These are phyloP conservation scores for Zele albiditarsus DNA, from an alignment of 2,888 invertebrate genomes.

Conservation along the genomic window DNA sequence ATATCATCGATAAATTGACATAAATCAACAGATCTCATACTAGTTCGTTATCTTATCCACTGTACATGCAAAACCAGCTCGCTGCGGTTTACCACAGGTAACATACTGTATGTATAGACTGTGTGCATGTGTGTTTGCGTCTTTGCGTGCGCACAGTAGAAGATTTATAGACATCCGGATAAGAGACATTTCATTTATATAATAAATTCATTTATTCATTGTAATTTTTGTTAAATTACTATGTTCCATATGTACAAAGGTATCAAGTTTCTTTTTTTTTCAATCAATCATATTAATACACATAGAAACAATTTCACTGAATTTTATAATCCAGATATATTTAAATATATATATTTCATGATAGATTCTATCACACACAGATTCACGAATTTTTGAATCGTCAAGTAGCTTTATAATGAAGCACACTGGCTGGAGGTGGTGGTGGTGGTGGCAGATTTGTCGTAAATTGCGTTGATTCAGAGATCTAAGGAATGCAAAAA, in stretches of 20 bases:
- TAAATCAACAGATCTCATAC: too few species aligned
- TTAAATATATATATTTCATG: background rate
- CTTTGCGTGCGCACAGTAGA: too few species aligned
- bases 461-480: conserved; percentile 56
- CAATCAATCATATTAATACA: background rate
- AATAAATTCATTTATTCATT: background rate
- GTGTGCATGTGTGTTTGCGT: too few species aligned
- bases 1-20: too few species aligned
- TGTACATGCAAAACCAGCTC: too few species aligned
- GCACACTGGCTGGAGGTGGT: conserved; percentile 56
- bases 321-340: background rate
- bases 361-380: background rate
- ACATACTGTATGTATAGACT: too few species aligned
- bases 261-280: background rate
- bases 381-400: conserved; percentile 12
- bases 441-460: conserved; percentile 60
- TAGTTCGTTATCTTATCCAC: too few species aligned
- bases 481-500: conserved; percentile 7
- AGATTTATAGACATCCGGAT: too few species aligned
- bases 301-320: background rate
- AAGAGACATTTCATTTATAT: background rate
- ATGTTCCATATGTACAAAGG: background rate
- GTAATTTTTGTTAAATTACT: background rate
- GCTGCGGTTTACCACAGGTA: too few species aligned
- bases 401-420: conserved; percentile 65